These are phyloP conservation scores for Gymnogyps californianus DNA, from an alignment of 2,113 vertebrate species.

Conservation along the genomic window DNA sequence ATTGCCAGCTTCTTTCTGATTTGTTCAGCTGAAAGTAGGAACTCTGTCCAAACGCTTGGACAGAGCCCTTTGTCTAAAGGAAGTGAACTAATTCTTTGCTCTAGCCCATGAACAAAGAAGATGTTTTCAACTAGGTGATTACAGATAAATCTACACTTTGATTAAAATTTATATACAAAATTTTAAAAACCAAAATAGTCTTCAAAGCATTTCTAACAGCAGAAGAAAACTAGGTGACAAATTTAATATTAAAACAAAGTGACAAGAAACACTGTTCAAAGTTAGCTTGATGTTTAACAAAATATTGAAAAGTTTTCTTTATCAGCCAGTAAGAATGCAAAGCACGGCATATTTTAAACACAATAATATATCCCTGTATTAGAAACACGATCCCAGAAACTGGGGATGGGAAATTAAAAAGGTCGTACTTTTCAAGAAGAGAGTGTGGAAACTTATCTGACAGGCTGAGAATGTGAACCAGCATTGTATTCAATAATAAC, in stretches of 20 bases:
- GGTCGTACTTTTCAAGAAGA: not conserved
- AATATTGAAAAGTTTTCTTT: not conserved
- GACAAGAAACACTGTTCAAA: not conserved
- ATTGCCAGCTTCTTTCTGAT: not conserved
- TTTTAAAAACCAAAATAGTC: not conserved
- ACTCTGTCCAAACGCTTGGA: not conserved
- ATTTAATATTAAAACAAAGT: not conserved
- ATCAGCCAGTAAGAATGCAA: not conserved
- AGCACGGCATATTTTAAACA: not conserved
- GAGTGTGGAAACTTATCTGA: not conserved
- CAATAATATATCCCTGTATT: not conserved
- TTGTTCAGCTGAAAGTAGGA: not conserved
- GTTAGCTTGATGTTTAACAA: not conserved
- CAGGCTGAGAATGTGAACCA: not conserved
- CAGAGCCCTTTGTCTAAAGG: constrained; percentile 13
- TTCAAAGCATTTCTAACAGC: not conserved
- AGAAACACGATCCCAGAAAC: not conserved
- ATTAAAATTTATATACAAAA: not conserved
- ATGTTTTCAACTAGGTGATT: not conserved
- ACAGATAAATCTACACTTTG: not conserved
- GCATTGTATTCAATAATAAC: not conserved
- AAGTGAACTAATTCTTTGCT: constrained; percentile 21
- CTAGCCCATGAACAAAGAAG: not conserved
- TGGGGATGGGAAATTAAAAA: not conserved
- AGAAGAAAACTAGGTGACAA: not conserved